phyloP scores from a whole-genome alignment of 2,888 invertebrate species.

The Patella pellucida region DNA sequence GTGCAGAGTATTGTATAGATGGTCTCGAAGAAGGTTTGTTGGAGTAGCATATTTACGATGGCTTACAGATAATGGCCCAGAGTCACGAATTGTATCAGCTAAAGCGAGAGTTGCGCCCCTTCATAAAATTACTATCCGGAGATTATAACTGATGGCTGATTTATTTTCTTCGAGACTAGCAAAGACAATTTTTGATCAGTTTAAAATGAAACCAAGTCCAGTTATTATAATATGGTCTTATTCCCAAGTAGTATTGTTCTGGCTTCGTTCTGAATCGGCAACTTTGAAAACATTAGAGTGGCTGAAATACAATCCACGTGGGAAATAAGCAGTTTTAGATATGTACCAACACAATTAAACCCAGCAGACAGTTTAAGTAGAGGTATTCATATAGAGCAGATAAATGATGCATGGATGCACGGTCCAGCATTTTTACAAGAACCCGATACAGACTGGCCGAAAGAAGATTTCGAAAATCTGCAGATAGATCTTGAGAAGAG shows the following conservation, averaged over 20 bases:
- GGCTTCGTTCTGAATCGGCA: conserved; percentile 21
- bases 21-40: too few species aligned
- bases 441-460: conserved; percentile 6
- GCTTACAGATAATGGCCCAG: not conserved
- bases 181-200: conserved; percentile 15
- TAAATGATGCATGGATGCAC: conserved; percentile 19
- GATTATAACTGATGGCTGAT: conserved; percentile 25
- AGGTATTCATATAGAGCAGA: conserved; percentile 14
- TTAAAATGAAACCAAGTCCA: conserved; percentile 11
- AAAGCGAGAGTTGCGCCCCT: conserved; percentile 27
- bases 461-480: not conserved
- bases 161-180: conserved; percentile 21
- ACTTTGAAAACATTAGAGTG: conserved; percentile 12
- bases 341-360: conserved; percentile 17
- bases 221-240: conserved; percentile 12
- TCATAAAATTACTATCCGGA: conserved; percentile 22
- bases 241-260: conserved; percentile 16
- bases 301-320: conserved; percentile 22
- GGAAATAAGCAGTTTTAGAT: conserved; percentile 1
- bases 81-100: conserved; percentile 14
- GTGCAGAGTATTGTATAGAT: too few species aligned
- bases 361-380: conserved; percentile 26
- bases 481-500: not conserved
- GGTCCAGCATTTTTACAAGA: conserved; percentile 16
- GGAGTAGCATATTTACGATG: conserved; percentile 20